These are phyloP conservation scores for Plutomurus gul DNA, from an alignment of 1,140 invertebrate genomes.

Conservation along the genomic window DNA sequence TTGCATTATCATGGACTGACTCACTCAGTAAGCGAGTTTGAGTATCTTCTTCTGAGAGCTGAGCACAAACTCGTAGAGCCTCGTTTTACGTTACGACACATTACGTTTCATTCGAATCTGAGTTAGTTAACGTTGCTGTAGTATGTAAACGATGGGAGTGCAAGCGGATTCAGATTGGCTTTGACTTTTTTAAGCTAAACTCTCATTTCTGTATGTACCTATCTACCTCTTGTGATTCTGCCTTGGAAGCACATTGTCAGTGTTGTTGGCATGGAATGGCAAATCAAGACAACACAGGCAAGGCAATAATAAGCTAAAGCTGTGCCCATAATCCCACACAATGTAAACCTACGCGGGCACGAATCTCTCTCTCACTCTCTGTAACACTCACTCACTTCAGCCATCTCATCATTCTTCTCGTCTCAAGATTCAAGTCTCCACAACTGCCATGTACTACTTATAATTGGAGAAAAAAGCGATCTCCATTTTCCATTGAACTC, in stretches of 20 bases:
- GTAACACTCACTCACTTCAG: not conserved
- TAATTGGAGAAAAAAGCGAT: too few relatives aligned
- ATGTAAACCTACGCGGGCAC: not conserved
- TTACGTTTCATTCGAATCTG: not conserved
- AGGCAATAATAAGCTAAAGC: not conserved
- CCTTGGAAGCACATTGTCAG: not conserved
- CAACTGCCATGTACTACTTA: too few relatives aligned
- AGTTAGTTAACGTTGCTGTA: too few relatives aligned
- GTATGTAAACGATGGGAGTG: not conserved
- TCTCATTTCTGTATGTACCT: too few relatives aligned
- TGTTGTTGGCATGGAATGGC: not conserved
- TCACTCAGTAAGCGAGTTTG: too few relatives aligned
- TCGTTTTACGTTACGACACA: too few relatives aligned
- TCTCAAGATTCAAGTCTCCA: not conserved
- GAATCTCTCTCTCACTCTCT: not conserved
- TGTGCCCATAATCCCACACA: slow-evolving; percentile 19
- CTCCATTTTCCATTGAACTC: too few relatives aligned
- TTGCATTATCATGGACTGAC: too few relatives aligned
- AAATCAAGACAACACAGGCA: not conserved
- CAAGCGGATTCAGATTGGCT: not conserved
- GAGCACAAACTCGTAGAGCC: too few relatives aligned
- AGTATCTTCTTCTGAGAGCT: too few relatives aligned
- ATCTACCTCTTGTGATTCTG: not conserved
- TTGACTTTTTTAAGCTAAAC: too few relatives aligned
- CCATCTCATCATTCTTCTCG: not conserved